Evolutionary conservation across 2,113 vertebrate species (phyloP).

Genomic region (Ciconia maguari): DNA sequence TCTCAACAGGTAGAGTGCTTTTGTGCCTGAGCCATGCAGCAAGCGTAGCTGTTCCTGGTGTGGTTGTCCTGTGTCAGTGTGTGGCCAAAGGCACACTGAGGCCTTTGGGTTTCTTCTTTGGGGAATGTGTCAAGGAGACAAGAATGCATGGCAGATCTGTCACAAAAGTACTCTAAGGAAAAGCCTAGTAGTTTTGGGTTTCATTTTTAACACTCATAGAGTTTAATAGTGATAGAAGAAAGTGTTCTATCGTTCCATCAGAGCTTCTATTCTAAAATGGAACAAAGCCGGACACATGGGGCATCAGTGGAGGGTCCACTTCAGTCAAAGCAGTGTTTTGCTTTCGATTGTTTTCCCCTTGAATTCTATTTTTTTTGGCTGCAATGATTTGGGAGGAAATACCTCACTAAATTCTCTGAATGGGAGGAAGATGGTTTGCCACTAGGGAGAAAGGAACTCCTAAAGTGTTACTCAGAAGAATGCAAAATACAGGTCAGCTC

Average conservation of each 20-base stretch:
- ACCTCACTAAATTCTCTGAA: neutral
- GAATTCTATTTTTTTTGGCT: neutral
- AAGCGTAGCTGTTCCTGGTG: neutral
- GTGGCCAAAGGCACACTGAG: neutral
- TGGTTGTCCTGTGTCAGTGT: neutral
- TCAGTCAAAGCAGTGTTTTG: neutral
- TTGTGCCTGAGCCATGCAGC: conserved; percentile 28
- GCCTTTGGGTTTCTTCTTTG: neutral
- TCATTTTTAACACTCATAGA: neutral
- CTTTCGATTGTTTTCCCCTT: neutral
- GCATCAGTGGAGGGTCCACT: neutral
- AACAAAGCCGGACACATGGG: neutral
- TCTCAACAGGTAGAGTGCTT: conserved; percentile 57
- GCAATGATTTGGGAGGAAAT: neutral
- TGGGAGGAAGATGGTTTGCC: neutral
- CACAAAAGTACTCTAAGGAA: conserved; percentile 45
- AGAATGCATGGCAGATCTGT: conserved; percentile 26
- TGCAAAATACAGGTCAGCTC: neutral
- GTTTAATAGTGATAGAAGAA: neutral
- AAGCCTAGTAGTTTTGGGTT: neutral
- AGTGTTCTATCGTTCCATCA: neutral
- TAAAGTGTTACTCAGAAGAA: neutral
- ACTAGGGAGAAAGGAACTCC: neutral
- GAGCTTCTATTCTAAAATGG: neutral
- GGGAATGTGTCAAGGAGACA: neutral